Evolutionary conservation across 2,888 invertebrate genomes (phyloP).

Genomic region (Drepana falcataria): DNA sequence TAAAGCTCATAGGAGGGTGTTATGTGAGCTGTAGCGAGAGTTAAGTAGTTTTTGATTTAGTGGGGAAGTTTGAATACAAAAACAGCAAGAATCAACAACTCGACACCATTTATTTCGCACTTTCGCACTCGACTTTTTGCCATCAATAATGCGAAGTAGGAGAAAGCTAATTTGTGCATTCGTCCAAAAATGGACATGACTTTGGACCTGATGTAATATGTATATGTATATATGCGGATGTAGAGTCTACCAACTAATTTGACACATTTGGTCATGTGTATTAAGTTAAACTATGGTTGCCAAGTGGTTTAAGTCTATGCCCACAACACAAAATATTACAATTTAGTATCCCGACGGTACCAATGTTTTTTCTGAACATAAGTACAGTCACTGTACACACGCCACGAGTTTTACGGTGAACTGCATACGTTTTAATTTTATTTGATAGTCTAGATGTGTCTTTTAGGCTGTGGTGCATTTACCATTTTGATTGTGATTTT

Average conservation of each 20-base stretch:
- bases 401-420: too few relatives aligned
- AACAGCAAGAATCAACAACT: constrained; percentile 44
- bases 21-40: constrained; percentile 23
- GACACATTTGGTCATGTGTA: too few relatives aligned
- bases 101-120: constrained; percentile 53
- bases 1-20: neutral
- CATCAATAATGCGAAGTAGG: constrained; percentile 39
- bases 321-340: too few relatives aligned
- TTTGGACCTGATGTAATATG: constrained; percentile 12
- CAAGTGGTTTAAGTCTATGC: too few relatives aligned
- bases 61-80: constrained; percentile 52
- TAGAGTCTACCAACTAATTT: too few relatives aligned
- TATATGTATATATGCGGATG: constrained; percentile 17
- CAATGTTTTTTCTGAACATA: too few relatives aligned
- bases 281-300: too few relatives aligned
- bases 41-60: constrained; percentile 57
- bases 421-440: too few relatives aligned
- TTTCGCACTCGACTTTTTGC: constrained; percentile 39
- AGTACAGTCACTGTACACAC: too few relatives aligned
- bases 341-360: too few relatives aligned
- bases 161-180: constrained; percentile 48
- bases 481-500: neutral
- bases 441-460: too few relatives aligned
- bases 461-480: neutral
- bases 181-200: constrained; percentile 49